A percentile compares a stretch with the other conserved stretches of the same genome.
These are phyloP conservation scores for Bubalus kerabau DNA, from an alignment of 2,113 vertebrate species.

Conservation along the genomic window DNA sequence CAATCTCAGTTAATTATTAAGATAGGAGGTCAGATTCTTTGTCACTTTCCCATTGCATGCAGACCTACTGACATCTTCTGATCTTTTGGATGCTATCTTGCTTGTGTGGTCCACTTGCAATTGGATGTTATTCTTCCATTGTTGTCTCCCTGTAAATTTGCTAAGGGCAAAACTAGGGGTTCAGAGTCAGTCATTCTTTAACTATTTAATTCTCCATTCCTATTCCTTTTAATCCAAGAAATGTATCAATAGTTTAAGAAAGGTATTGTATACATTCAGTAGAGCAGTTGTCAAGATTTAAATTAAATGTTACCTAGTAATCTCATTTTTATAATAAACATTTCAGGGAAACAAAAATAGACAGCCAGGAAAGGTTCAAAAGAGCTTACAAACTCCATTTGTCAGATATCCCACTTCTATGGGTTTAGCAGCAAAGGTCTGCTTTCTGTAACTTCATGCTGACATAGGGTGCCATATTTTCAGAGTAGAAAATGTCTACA, in stretches of 20 bases:
- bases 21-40: neutral
- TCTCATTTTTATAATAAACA: neutral
- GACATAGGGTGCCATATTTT: neutral
- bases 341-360: neutral
- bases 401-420: neutral
- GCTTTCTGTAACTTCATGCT: neutral
- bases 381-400: neutral
- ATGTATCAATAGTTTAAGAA: neutral
- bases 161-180: neutral
- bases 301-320: neutral
- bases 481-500: neutral
- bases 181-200: neutral
- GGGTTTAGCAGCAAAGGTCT: neutral
- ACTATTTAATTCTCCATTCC: neutral
- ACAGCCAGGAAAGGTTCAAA: neutral
- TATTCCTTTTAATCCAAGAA: neutral
- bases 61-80: neutral
- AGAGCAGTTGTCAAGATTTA: neutral
- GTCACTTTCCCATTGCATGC: neutral
- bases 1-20: neutral
- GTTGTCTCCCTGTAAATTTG: neutral
- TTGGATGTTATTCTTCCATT: neutral
- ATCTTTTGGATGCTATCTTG: neutral
- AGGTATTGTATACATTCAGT: neutral
- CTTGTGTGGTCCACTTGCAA: neutral